A percentile compares a stretch with the other conserved stretches of the same genome.
Conservation (phyloP, 2,888 invertebrate species). For the Aphodius sticticus region DNA sequence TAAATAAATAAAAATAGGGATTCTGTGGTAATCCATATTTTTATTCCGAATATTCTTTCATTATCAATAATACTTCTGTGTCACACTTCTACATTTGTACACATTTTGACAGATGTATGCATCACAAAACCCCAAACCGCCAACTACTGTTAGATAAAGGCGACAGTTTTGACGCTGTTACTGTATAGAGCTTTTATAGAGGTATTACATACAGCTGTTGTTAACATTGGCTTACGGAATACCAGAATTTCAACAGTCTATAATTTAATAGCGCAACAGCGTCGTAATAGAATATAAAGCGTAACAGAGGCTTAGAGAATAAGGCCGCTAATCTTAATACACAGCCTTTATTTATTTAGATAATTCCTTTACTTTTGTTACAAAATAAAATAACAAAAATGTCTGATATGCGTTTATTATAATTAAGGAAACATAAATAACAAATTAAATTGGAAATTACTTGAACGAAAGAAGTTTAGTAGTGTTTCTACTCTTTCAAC, state of each 20-base stretch:
- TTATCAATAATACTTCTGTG: background rate
- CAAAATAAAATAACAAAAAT: too few species aligned
- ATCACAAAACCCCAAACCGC: background rate
- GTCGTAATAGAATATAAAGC: too few species aligned
- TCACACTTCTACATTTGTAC: background rate
- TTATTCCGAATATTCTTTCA: background rate
- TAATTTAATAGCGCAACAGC: background rate
- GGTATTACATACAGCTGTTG: background rate
- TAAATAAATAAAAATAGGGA: background rate
- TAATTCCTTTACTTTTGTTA: too few species aligned
- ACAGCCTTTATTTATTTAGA: too few species aligned
- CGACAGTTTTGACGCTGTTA: background rate
- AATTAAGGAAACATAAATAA: too few species aligned
- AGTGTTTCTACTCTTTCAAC: background rate
- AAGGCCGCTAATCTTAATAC: too few species aligned
- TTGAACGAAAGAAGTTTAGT: background rate
- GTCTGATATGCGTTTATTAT: too few species aligned
- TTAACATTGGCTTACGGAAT: conserved; percentile 4
- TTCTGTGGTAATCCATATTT: background rate
- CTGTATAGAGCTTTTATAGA: background rate
- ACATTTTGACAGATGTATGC: background rate
- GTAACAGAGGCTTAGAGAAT: too few species aligned
- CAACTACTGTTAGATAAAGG: background rate
- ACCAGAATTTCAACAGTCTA: background rate
- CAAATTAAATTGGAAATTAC: too few species aligned